Evolutionary conservation across 1,140 invertebrate species (phyloP), one percentile per base, ranked within the genome.

Genomic region (Homarus americanus): DNA sequence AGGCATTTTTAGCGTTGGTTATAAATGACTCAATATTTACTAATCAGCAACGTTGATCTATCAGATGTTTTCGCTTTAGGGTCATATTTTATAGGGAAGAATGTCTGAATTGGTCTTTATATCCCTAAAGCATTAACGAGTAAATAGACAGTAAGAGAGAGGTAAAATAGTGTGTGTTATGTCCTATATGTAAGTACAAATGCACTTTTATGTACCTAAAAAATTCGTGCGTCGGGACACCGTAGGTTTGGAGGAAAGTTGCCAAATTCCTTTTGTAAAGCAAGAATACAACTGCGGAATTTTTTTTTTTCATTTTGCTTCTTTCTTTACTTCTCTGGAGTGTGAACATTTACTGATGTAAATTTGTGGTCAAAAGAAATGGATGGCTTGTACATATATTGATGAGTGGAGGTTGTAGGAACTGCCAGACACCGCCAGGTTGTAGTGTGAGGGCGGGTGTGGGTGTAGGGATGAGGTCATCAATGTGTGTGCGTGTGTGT

Each of bases 1-100:
- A 58, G 20, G 24, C 17, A 58, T 32, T 69, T 24, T 4, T 0
- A 9, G 63, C 63, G 0, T 34, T 69, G 44, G 44, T 2, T 63
- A 63, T 63, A 63, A 66, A 38, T 84, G 32, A 72, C 17, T 38
- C 82, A 84, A 84, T 84, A 84, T 84, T 84, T 84, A 84, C 63
- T 72, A 84, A 84, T 66, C 41, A 66, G 82, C 82, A 84, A 84
- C 82, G 63, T 58, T 58, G 53, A 66, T 84, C 41, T 84, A 36
- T 84, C 82, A 84, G 82, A 84, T 84, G 82, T 38, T 84, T 84
- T 84, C 28, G 9, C 17, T n/a, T 36, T 40, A 72, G 24, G 34
- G 9, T 40, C n/a, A 15, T 73, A 73, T 84, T 66, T 66, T 38
- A 17, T 24, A 5, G 32, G 12, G 24, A 32, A 32, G 4, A 0